These are phyloP conservation scores for Osmerus mordax DNA, from an alignment of 2,113 vertebrate genomes.

Conservation along the genomic window DNA sequence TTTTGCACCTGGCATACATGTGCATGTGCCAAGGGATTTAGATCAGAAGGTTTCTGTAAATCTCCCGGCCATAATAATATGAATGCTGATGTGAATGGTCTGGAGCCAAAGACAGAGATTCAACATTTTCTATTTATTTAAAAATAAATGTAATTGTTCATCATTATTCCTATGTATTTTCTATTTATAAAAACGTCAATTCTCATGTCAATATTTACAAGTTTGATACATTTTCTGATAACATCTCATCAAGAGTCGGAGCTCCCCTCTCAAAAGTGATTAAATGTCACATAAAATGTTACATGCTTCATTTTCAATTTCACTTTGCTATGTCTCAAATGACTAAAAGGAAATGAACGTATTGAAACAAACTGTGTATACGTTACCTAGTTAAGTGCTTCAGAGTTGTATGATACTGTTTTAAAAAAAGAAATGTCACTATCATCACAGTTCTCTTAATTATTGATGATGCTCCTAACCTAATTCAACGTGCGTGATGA, in stretches of 20 bases:
- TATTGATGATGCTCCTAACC: neutral
- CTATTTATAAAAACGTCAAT: constrained; percentile 1
- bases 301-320: too few species aligned
- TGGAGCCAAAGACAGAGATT: neutral
- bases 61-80: neutral
- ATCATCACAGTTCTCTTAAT: neutral
- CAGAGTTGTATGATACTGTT: neutral
- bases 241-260: too few species aligned
- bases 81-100: neutral
- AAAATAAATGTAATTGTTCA: constrained; percentile 5
- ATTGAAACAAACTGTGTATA: too few species aligned
- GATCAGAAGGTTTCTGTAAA: neutral
- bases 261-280: too few species aligned
- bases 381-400: neutral
- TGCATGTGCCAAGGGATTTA: neutral
- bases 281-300: too few species aligned
- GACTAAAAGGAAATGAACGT: too few species aligned
- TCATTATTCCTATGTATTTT: neutral
- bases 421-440: neutral
- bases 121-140: constrained; percentile 3
- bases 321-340: too few species aligned
- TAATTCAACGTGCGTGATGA: neutral
- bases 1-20: too few species aligned
- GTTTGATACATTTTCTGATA: too few species aligned
- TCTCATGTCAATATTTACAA: neutral